Base-by-base conservation (phyloP, 2,888 invertebrate species). In the Galeopsomyia nigrocyanea region DNA sequence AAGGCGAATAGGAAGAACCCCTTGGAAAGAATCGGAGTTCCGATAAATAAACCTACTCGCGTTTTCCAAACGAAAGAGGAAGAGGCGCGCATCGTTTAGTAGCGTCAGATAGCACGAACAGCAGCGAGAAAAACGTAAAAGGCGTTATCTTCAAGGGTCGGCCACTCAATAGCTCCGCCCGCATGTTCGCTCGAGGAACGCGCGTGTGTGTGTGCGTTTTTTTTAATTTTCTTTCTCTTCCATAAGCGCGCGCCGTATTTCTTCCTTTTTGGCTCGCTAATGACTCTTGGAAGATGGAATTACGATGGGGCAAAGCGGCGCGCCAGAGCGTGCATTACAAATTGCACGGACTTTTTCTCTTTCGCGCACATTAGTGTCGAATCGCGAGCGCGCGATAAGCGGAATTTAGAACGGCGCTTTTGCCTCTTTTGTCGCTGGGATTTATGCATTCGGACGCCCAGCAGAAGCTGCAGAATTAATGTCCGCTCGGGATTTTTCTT, bases 91-190 rank as follows among this genome's bases (percentile, higher is more conserved):
- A 31, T 16, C 17, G 84, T 85, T 86, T 86, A 85, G 84, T 86
- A 85, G 84, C 85, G 83, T 85, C 83, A 85, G 86, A 86, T 86
- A 86, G 85, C 82, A n/a, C n/a, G n/a, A n/a, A n/a, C n/a, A n/a
- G n/a, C n/a, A n/a, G 39, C 49, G 47, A 26, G 65, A 31, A 39
- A 73, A 73, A 73, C 62, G 61, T 69, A 73, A n/a, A 26, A 58
- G 10, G 31, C 19, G 58, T 71, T 73, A 73, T 74, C 74, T 74
- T 70, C 17, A 70, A 70, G 74, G 69, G 62, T 69, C 56, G 68
- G 80, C 82, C 82, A 84, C 84, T 86, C 86, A 85, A 86, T 86
- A 84, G 82, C 82, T 79, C 19, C 46, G 7, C 22, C 16, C 51
- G 77, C 77, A 74, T 39, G 19, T 26, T 46, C 78, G 76, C 75